Evolutionary conservation across 2,797 vertebrate species (phyloP).

Genomic region (Pterois miles): DNA sequence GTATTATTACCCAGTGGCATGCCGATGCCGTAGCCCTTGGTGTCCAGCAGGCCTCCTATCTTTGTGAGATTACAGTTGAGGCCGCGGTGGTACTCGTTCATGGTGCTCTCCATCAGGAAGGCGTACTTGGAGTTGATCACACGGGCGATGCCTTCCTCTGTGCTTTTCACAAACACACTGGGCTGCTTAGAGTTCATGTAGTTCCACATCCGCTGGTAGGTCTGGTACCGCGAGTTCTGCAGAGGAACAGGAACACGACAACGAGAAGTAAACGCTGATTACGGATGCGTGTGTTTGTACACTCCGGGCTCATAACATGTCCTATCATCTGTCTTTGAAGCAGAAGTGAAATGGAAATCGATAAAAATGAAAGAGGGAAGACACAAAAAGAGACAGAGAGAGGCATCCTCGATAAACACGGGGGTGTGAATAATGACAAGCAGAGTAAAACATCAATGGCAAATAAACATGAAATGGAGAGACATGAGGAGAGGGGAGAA

Average conservation of each 20-base stretch:
- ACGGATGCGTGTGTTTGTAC: not conserved
- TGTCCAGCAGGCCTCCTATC: conserved; percentile 97
- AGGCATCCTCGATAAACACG: conserved; percentile 18
- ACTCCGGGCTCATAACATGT: not conserved
- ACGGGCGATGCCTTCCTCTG: conserved; percentile 95
- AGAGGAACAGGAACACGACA: conserved; percentile 3
- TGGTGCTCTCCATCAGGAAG: conserved; percentile 98
- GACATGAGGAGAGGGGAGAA: conserved; percentile 22
- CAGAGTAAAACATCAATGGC: conserved; percentile 42
- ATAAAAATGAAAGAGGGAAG: conserved; percentile 15
- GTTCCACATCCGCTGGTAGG: conserved; percentile 99
- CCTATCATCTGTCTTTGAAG: conserved; percentile 10
- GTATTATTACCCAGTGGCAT: conserved; percentile 97
- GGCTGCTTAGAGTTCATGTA: conserved; percentile 99
- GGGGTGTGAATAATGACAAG: conserved; percentile 48
- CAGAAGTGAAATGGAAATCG: conserved; percentile 28
- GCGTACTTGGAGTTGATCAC: conserved; percentile 98
- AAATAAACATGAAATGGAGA: conserved; percentile 32
- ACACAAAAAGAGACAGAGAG: not conserved
- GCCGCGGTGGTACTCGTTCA: conserved; percentile 98
- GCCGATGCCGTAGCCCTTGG: conserved; percentile 99
- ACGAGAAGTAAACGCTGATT: conserved; percentile 1
- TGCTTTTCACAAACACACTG: conserved; percentile 98
- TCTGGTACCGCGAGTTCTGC: conserved; percentile 97
- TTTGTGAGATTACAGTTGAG: conserved; percentile 98